Percentiles rank a stretch among this genome's conserved stretches.
phyloP scores from a whole-genome alignment of 1,140 invertebrate genomes.

The Chrysoperla carnea region DNA sequence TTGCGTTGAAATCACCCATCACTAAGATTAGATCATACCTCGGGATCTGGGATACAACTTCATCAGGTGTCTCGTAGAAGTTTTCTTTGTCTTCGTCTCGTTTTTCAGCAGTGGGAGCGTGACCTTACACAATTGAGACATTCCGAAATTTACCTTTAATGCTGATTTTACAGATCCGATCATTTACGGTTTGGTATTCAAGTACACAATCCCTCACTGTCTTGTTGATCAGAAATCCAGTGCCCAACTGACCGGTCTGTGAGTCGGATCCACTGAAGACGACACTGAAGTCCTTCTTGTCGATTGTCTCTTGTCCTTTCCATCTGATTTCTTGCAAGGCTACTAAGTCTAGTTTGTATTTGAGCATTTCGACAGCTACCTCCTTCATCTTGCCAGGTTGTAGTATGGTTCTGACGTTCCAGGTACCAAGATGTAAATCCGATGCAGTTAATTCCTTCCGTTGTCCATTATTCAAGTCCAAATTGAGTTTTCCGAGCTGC shows the following conservation, averaged over 20 bases:
- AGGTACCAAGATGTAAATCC: slow-evolving; percentile 7
- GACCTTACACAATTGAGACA: too few species aligned
- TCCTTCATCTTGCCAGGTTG: slow-evolving; percentile 8
- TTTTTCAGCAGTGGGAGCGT: too few species aligned
- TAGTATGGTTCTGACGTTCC: slow-evolving; percentile 9
- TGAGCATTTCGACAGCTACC: slow-evolving; percentile 7
- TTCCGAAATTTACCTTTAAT: too few species aligned
- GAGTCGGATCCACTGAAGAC: slow-evolving; percentile 5
- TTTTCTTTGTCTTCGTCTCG: too few species aligned
- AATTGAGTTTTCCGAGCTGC: too few species aligned
- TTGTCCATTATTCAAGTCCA: too few species aligned
- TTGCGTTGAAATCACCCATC: too few species aligned
- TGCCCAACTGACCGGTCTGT: background rate
- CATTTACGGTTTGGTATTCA: background rate
- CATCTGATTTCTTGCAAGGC: slow-evolving; percentile 9
- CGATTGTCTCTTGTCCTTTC: slow-evolving; percentile 3
- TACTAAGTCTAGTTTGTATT: slow-evolving; percentile 7
- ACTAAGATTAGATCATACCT: too few species aligned
- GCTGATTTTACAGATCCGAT: background rate
- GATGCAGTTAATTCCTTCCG: too few species aligned
- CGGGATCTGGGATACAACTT: too few species aligned
- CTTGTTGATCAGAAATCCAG: background rate
- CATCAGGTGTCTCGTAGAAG: too few species aligned
- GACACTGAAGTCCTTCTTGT: slow-evolving; percentile 2
- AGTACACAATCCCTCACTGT: background rate